phyloP scores from a whole-genome alignment of 2,797 vertebrate species.

The Dallia pectoralis region DNA sequence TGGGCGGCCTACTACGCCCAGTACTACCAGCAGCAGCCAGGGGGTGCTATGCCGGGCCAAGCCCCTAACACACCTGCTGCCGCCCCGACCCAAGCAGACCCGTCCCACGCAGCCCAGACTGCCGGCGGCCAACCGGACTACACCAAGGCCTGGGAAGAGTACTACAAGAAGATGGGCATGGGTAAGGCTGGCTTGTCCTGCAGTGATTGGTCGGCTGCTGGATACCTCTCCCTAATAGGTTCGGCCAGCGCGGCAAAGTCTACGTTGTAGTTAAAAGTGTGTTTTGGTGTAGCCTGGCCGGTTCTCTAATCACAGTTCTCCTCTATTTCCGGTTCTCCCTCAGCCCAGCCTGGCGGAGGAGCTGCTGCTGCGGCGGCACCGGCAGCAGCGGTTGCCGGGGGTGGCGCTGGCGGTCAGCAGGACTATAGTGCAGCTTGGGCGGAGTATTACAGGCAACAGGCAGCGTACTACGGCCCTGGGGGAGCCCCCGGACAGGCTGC shows the following conservation, averaged over 20 bases:
- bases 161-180: constrained; percentile 93
- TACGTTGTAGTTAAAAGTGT: no score
- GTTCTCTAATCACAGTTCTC: background rate
- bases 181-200: constrained; percentile 18
- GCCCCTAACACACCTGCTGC: constrained; percentile 74
- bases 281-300: no score
- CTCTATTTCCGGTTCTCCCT: background rate
- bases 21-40: constrained; percentile 90
- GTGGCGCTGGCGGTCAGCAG: constrained; percentile 75
- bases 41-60: constrained; percentile 79
- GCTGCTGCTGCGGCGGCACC: constrained; percentile 50
- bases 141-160: constrained; percentile 94
- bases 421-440: constrained; percentile 96
- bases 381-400: constrained; percentile 47
- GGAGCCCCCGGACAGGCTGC: constrained; percentile 69
- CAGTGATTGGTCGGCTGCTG: no score
- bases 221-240: no score
- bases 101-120: constrained; percentile 69
- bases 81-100: constrained; percentile 73
- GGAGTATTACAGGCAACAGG: constrained; percentile 92
- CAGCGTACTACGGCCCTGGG: constrained; percentile 74
- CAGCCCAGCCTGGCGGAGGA: constrained; percentile 66
- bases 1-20: constrained; percentile 96
- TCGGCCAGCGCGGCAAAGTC: no score
- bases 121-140: constrained; percentile 85